These are phyloP conservation scores for Gambelia wislizenii DNA, from an alignment of 2,797 vertebrate genomes.

Conservation along the genomic window DNA sequence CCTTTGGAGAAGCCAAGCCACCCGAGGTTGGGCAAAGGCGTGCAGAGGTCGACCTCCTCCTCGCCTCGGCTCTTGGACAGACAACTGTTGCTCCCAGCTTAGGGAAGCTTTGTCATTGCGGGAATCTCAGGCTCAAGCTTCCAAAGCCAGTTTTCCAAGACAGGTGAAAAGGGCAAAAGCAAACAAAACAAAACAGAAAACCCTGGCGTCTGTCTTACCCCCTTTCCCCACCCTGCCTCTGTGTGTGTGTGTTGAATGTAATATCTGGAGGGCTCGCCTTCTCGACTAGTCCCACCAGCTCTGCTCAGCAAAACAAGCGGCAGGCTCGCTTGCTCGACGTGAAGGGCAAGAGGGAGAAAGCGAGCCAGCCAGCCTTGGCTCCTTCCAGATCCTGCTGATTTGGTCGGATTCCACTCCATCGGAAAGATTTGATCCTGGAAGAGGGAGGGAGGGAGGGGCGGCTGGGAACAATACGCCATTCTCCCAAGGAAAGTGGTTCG, in stretches of 20 bases:
- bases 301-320: background rate
- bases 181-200: rapidly evolving
- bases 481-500: background rate
- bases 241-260: background rate
- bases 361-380: too few relatives aligned
- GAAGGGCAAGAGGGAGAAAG: rapidly evolving
- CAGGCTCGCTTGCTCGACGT: background rate
- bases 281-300: background rate
- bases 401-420: background rate
- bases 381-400: background rate
- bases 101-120: slow-evolving; percentile 30
- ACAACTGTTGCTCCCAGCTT: slow-evolving; percentile 80
- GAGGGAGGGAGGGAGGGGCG: background rate
- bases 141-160: background rate
- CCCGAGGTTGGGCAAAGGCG: background rate
- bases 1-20: slow-evolving; percentile 35
- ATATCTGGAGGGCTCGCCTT: background rate
- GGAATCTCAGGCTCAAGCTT: background rate
- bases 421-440: background rate
- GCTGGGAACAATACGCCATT: background rate
- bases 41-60: slow-evolving; percentile 38
- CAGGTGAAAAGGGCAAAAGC: background rate
- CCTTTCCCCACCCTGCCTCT: background rate
- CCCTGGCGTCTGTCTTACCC: background rate
- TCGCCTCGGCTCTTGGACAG: slow-evolving; percentile 57